These are phyloP conservation scores for Chondrilla cf. caribensis DNA, from an alignment of 37 sponge, comb jelly and placozoan genomes.

Conservation along the genomic window DNA sequence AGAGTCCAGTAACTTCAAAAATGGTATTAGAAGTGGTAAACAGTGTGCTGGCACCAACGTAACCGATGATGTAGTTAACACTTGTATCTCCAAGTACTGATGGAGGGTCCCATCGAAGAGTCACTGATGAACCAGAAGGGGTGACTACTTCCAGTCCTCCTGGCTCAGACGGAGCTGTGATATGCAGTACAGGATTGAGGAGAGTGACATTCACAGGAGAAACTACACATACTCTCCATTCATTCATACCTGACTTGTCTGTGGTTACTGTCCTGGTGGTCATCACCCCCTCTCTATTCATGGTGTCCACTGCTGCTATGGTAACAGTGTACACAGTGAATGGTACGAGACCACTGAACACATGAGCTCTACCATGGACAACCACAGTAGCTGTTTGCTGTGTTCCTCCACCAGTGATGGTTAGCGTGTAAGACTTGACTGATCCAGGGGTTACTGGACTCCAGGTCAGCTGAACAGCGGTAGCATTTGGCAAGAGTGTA, in stretches of 20 bases:
- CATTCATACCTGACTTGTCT: not conserved
- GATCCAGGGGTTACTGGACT: too few relatives aligned
- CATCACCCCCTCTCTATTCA: not conserved
- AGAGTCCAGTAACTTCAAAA: too few relatives aligned
- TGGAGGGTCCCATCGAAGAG: not conserved
- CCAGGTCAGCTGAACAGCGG: too few relatives aligned
- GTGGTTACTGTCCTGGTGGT: not conserved
- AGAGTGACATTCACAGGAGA: not conserved
- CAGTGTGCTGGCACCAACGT: not conserved
- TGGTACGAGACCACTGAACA: not conserved
- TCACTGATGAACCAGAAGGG: not conserved
- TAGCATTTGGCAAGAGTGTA: too few relatives aligned
- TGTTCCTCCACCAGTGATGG: too few relatives aligned
- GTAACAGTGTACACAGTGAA: constrained; percentile 2
- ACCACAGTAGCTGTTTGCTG: too few relatives aligned
- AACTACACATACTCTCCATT: too few relatives aligned
- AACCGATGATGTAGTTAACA: constrained; percentile 1
- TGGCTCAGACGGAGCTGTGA: not conserved
- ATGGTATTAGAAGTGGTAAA: too few relatives aligned
- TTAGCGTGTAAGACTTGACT: too few relatives aligned
- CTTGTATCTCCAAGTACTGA: not conserved
- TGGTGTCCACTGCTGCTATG: not conserved
- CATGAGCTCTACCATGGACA: too few relatives aligned
- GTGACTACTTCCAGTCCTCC: not conserved
- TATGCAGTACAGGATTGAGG: not conserved